Evolutionary conservation across 2,888 invertebrate species (phyloP).

Genomic region (Leptopilina syphax): DNA sequence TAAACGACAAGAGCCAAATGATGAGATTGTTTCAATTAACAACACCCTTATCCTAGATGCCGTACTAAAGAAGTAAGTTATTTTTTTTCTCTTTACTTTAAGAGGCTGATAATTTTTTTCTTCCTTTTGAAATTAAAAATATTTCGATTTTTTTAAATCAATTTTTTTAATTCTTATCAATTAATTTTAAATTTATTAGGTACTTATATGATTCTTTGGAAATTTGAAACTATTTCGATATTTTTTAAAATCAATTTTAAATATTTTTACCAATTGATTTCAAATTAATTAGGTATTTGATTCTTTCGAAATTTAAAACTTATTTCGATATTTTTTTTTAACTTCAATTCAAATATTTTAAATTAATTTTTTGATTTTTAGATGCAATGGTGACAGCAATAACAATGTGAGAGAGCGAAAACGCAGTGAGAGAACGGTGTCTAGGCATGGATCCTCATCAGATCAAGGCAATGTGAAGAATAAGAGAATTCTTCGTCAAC

Average conservation of each 20-base stretch:
- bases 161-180: too few relatives aligned
- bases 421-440: conserved; percentile 60
- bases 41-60: conserved; percentile 83
- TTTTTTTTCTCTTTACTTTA: conserved; percentile 38
- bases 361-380: conserved; percentile 34
- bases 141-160: not conserved
- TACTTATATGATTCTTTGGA: not conserved
- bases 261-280: too few relatives aligned
- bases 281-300: too few relatives aligned
- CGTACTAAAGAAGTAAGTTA: conserved; percentile 78
- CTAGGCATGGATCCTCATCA: conserved; percentile 42
- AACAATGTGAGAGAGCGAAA: conserved; percentile 64
- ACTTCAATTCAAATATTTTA: not conserved
- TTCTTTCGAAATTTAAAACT: too few relatives aligned
- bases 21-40: conserved; percentile 84
- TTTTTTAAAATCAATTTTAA: not conserved
- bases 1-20: conserved; percentile 82
- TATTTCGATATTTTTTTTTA: too few relatives aligned
- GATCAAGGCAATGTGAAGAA: conserved; percentile 41
- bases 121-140: not conserved
- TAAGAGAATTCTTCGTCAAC: conserved; percentile 69
- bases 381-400: conserved; percentile 65
- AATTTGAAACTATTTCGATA: not conserved
- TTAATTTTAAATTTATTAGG: too few relatives aligned
- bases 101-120: not conserved